Percentiles rank a stretch among this genome's conserved stretches.
Evolutionary conservation across 2,797 vertebrate genomes (phyloP).

Genomic region (Lepus oiostolus): DNA sequence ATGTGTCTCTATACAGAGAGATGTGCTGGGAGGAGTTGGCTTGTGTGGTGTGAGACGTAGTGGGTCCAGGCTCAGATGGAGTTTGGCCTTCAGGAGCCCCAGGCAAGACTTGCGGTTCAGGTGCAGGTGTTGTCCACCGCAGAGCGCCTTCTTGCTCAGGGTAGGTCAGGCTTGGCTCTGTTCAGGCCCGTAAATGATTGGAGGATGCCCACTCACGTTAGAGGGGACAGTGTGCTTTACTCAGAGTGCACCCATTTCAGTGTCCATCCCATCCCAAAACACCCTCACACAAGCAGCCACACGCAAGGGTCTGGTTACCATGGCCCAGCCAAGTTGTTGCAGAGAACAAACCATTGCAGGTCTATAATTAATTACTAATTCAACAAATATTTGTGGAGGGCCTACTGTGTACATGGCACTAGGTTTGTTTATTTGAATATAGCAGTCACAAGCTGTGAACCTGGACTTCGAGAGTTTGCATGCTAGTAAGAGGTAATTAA

Average conservation of each 20-base stretch:
- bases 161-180: neutral
- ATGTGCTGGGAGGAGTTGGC: conserved; percentile 29
- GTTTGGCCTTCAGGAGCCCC: neutral
- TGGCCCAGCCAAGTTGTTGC: conserved; percentile 1
- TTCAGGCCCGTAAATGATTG: neutral
- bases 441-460: neutral
- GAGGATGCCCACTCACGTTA: neutral
- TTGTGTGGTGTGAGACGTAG: neutral
- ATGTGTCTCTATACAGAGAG: neutral
- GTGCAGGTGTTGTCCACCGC: neutral
- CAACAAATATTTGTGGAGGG: conserved; percentile 37
- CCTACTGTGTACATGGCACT: neutral
- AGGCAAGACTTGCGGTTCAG: neutral
- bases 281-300: neutral
- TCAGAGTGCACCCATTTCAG: neutral
- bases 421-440: neutral
- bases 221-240: neutral
- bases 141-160: neutral
- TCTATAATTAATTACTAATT: conserved; percentile 51
- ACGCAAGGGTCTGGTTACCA: neutral
- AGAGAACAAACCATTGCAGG: conserved; percentile 1
- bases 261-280: conserved; percentile 34
- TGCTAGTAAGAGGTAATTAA: neutral
- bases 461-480: neutral
- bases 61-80: neutral